phyloP scores from a whole-genome alignment of 2,888 invertebrate genomes.

The Hirtodrosophila confusa region DNA sequence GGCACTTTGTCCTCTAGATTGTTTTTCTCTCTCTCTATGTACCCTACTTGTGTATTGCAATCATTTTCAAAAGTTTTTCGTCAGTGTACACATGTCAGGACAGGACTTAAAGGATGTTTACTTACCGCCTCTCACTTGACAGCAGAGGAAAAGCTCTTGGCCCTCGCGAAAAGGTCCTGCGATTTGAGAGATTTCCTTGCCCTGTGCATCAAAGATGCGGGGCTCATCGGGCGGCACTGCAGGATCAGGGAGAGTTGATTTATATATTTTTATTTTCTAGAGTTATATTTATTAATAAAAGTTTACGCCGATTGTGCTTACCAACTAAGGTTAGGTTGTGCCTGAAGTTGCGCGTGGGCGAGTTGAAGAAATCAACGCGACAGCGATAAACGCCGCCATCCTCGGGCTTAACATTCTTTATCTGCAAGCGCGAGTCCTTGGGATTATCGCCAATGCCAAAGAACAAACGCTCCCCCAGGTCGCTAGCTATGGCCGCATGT shows the following conservation, averaged over 20 bases:
- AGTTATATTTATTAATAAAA: too few species aligned
- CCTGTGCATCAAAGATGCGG: slow-evolving; percentile 92
- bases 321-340: slow-evolving; percentile 95
- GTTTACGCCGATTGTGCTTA: slow-evolving; percentile 85
- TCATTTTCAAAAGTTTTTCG: too few species aligned
- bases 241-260: slow-evolving; percentile 12
- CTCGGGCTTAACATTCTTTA: slow-evolving; percentile 88
- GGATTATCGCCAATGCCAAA: slow-evolving; percentile 90
- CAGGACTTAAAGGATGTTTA: slow-evolving; percentile 22
- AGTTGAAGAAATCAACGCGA: slow-evolving; percentile 94
- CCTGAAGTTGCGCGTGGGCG: slow-evolving; percentile 93
- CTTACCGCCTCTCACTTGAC: slow-evolving; percentile 94
- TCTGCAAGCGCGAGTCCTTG: slow-evolving; percentile 89
- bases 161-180: slow-evolving; percentile 95
- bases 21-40: too few species aligned
- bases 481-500: slow-evolving; percentile 91
- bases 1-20: too few species aligned
- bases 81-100: not conserved
- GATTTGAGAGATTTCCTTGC: slow-evolving; percentile 90
- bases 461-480: slow-evolving; percentile 90
- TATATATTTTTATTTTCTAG: not conserved
- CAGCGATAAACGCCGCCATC: slow-evolving; percentile 95
- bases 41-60: too few species aligned
- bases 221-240: slow-evolving; percentile 92
- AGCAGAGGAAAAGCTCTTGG: slow-evolving; percentile 91